These are phyloP conservation scores for Caenorhabditis doughertyi DNA, from an alignment of 2,888 invertebrate genomes.

Conservation along the genomic window DNA sequence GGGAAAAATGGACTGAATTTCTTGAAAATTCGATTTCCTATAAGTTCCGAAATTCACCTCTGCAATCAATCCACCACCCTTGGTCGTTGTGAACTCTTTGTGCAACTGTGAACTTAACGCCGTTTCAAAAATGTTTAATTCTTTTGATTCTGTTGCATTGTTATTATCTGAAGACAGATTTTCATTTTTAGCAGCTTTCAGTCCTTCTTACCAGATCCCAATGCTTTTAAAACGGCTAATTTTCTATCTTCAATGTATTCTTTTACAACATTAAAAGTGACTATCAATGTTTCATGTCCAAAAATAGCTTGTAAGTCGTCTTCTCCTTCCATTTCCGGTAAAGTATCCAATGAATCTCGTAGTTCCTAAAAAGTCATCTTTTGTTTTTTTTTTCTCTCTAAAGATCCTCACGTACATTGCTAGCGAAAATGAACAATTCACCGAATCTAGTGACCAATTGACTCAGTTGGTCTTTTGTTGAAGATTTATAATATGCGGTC, in stretches of 20 bases:
- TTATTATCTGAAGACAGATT: too few relatives aligned
- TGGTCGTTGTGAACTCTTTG: constrained; percentile 57
- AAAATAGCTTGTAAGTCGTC: constrained; percentile 91
- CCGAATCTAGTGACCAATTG: constrained; percentile 62
- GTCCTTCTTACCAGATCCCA: constrained; percentile 45
- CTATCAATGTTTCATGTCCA: constrained; percentile 55
- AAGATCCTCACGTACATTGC: constrained; percentile 52
- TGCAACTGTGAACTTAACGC: constrained; percentile 55
- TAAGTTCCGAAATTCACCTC: too few relatives aligned
- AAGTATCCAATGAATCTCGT: constrained; percentile 87
- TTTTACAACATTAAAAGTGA: constrained; percentile 45
- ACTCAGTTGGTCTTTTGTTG: constrained; percentile 67
- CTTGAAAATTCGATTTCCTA: too few relatives aligned
- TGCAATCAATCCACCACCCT: constrained; percentile 33
- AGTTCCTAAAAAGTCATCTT: constrained; percentile 61
- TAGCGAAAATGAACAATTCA: constrained; percentile 65
- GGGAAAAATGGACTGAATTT: not conserved
- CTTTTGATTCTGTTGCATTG: constrained; percentile 51
- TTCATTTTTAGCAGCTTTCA: not conserved
- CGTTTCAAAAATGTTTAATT: constrained; percentile 42
- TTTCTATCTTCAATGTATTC: constrained; percentile 57
- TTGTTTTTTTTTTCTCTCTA: too few relatives aligned
- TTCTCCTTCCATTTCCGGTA: constrained; percentile 90
- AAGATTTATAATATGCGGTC: constrained; percentile 72
- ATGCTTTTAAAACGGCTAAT: constrained; percentile 44